Conservation (phyloP, 2,797 vertebrate genomes). For the Anas bernieri region DNA sequence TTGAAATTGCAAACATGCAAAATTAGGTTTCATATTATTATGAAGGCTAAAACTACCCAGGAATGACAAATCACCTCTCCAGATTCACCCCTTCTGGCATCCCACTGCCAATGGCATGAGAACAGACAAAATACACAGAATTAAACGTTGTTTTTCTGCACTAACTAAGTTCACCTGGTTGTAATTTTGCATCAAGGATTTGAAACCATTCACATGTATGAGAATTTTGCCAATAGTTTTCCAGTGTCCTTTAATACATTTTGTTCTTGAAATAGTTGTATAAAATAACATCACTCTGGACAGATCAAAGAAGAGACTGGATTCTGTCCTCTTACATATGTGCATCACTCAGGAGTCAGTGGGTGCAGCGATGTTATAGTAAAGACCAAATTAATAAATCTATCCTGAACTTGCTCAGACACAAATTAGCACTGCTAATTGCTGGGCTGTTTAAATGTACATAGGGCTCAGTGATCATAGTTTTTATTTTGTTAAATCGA, state of each 20-base stretch:
- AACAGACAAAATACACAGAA: not conserved
- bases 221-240: not conserved
- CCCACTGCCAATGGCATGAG: not conserved
- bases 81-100: not conserved
- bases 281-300: not conserved
- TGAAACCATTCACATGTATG: not conserved
- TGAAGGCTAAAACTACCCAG: not conserved
- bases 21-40: not conserved
- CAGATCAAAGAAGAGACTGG: not conserved
- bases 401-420: not conserved
- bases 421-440: not conserved
- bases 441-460: not conserved
- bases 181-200: not conserved
- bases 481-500: not conserved
- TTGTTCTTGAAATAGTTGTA: not conserved
- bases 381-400: not conserved
- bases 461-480: not conserved
- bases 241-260: not conserved
- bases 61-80: not conserved
- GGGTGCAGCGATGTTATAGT: not conserved
- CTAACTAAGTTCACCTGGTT: not conserved
- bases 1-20: not conserved
- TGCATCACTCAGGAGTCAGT: not conserved
- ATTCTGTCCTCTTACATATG: not conserved
- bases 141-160: not conserved